phyloP scores from a whole-genome alignment of 2,888 invertebrate genomes.

The Atethmia centrago region DNA sequence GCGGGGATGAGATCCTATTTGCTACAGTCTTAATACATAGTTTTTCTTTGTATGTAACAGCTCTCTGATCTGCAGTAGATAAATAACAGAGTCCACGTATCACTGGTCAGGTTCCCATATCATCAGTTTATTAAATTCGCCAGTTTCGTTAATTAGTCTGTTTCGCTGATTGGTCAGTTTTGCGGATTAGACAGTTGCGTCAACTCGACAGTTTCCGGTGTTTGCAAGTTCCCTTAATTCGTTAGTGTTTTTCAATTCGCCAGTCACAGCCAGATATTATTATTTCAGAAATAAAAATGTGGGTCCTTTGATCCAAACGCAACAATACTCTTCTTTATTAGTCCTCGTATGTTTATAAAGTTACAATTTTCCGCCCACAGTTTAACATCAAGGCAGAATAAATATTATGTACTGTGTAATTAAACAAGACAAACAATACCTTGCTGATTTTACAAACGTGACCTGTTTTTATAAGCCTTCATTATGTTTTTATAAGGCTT shows the following conservation, averaged over 20 bases:
- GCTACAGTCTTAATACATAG: too few relatives aligned
- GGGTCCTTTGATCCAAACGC: neutral
- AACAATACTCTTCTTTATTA: neutral
- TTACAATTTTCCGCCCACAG: neutral
- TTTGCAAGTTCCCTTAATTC: too few relatives aligned
- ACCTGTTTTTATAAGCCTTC: constrained; percentile 2
- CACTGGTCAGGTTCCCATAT: too few relatives aligned
- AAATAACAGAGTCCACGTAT: neutral
- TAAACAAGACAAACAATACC: constrained; percentile 19
- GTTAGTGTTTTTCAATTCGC: too few relatives aligned
- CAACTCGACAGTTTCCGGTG: too few relatives aligned
- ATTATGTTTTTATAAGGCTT: constrained; percentile 10
- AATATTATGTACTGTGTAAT: constrained; percentile 20
- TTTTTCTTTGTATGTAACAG: neutral
- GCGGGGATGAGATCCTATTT: too few relatives aligned
- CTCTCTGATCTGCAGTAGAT: neutral
- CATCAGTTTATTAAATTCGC: too few relatives aligned
- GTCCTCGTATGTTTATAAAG: neutral
- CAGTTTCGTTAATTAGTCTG: too few relatives aligned
- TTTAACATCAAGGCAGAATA: constrained; percentile 25
- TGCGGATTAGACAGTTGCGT: too few relatives aligned
- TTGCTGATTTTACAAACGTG: constrained; percentile 37
- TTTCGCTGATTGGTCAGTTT: too few relatives aligned
- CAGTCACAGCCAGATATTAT: neutral
- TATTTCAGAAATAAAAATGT: neutral